Evolutionary conservation across 2,113 vertebrate species (phyloP), one percentile per base, ranked within the genome.

Genomic region (Suncus etruscus): DNA sequence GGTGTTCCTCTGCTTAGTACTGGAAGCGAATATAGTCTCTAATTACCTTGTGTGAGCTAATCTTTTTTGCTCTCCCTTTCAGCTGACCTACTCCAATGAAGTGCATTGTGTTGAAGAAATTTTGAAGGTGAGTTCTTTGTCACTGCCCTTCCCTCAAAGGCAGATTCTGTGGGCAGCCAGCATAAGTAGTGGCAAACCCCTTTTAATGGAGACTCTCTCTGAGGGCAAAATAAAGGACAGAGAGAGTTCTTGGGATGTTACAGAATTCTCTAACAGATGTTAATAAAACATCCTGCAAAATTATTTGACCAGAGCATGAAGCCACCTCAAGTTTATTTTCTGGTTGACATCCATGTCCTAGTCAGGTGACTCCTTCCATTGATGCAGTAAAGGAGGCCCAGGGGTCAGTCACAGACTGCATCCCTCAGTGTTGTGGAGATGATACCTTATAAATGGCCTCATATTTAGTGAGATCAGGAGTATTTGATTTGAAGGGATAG

Each of bases 91-190:
- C 91, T 94, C 98, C 89, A 97, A 96, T 98, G 98, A 99, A 95
- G 97, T 93, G 63, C 98, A 98, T 66, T 98, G 98, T 94, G 98
- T 99, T 45, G 98, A 99, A 96, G 98, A 99, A 88, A 99, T 99
- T 94, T 97, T 99, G 94, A 98, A 97, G 98, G 99, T 99, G 96
- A 98, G 98, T 96, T 29, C 27, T 11, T 79, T 27, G 6, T 61
- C 77, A 9, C 50, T 15, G 58, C 58, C 58, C 58, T 8, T 22
- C 58, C 58, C 54, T 58, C 22, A 20, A 61, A 3, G 58, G 58
- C 58, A 22, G 58, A 16, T 12, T 18, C 88, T 15, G 72, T 29
- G 69, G n/a, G n/a, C n/a, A 70, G 39, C 5, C 39, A 39, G 39
- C 39, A 5, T 39, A 39, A 20, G 54, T 58, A 20, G 31, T 78